Evolutionary conservation across 2,888 invertebrate species (phyloP), one percentile per base, ranked within the genome.

Genomic region (Tachina lurida): DNA sequence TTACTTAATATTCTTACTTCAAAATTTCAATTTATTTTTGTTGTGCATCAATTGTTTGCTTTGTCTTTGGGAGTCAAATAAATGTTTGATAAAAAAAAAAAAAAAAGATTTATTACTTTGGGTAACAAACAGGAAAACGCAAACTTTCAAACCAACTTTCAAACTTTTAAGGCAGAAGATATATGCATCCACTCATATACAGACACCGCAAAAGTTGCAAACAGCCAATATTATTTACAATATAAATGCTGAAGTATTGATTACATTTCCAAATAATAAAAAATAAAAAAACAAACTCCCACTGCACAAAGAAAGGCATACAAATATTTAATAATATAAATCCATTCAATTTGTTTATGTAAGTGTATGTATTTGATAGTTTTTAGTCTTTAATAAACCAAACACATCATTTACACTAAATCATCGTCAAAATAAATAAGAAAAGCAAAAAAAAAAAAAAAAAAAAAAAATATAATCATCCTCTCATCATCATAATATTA

Each of bases 401-500:
- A 65, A 77, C 82, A 80, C 76, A 79, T 86, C 83, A 83, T 86
- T 86, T 79, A 73, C 86, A 83, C 76, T 83, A 86, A 83, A 86
- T 86, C 86, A 86, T 76, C 60, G 43, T 62, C 67, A 73, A 56
- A 49, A 73, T 39, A 70, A 60, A 62, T 19, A 67, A 54, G n/a
- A 54, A 63, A 39, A 81, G 39, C 52, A 56, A 31, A 54, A 54
- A 62, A 10, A 68, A 63, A 54, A 62, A 10, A 68, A 63, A 47
- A 73, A 45, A 81, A 22, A 17, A 63, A 47, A 70, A 77, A 43
- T 54, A 49, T 73, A 75, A 73, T 65, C 67, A 60, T 58, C 13
- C 12, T 71, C 58, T 63, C 54, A 83, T 47, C 60, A 52, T 49
- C 39, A 80, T 41, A 77, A 70, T 58, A 19, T 85, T 62, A 17